phyloP scores from a whole-genome alignment of 64 coral and sea anemone genomes.

The Acropora tenuis region DNA sequence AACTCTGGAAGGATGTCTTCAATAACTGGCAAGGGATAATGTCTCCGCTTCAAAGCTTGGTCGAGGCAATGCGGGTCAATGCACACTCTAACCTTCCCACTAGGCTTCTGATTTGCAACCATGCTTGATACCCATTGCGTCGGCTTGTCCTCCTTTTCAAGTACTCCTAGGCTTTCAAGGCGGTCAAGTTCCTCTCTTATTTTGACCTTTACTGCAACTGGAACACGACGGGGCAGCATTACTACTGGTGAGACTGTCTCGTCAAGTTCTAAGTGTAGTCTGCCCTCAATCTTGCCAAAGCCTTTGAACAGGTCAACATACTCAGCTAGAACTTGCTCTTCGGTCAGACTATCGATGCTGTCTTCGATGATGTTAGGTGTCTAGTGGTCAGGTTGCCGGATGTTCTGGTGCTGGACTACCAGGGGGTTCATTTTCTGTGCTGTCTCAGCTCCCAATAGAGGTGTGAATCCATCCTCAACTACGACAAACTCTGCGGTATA shows the following conservation, averaged over 20 bases:
- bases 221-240: neutral
- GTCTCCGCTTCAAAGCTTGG: neutral
- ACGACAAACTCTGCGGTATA: no score
- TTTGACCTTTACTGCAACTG: neutral
- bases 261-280: neutral
- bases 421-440: neutral
- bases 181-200: neutral
- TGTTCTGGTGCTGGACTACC: neutral
- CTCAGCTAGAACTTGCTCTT: neutral
- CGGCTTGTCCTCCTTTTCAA: neutral
- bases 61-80: neutral
- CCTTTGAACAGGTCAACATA: neutral
- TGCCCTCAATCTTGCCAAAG: neutral
- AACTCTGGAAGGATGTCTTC: neutral
- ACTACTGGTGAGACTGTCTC: neutral
- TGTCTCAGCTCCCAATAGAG: neutral
- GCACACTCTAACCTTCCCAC: neutral
- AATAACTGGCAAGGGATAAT: neutral
- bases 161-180: neutral
- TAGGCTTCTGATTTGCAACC: no score
- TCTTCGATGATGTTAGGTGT: neutral
- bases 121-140: neutral
- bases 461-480: no score
- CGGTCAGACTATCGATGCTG: neutral
- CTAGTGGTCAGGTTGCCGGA: no score